Base-by-base conservation (phyloP, 2,888 invertebrate genomes). In the Lymantria monacha region DNA sequence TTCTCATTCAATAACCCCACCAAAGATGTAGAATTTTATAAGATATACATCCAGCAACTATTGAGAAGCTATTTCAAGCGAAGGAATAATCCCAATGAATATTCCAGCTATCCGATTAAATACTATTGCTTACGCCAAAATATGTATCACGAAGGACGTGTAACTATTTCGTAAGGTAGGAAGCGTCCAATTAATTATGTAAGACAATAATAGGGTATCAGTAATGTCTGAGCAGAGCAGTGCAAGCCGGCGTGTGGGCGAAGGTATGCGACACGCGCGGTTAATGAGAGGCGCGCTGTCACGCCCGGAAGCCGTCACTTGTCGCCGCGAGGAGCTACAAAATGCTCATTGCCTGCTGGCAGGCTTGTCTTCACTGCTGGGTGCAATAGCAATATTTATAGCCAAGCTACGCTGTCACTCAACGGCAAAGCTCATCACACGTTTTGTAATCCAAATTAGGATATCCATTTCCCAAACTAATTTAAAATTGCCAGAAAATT, bases 261-360 rank as follows among this genome's bases (percentile, higher is more conserved):
- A 55, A 62, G 64, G 64, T 64, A 66, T 66, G 66, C 59, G 63
- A 57, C 67, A 66, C 66, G 70, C 67, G 70, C 66, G 57, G 55
- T 51, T 61, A 63, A 68, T 61, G 64, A 64, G 68, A 61, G 22
- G 22, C 22, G 22, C 56, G 33, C 38, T 31, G 46, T 54, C 44
- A 48, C 11, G 36, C 12, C 40, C 68, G 72, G 70, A 72, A 66
- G 60, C 44, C 55, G 58, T 44, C 77, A 77, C 76, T 78, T 76
- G 72, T 48, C 64, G 67, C 50, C 9, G 45, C 51, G 47, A 67
- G 31, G 52, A 38, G 65, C 69, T 70, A 61, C 46, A 42, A 48
- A 41, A 51, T 48, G 65, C 70, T 53, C 63, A 62, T 69, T 71
- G 64, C 69, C 69, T 66, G n/a, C 38, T 9, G 10, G 66, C 68